A percentile compares a stretch with the other conserved stretches of the same genome.
These are phyloP conservation scores for Promerops cafer DNA, from an alignment of 2,113 vertebrate genomes.

Conservation along the genomic window DNA sequence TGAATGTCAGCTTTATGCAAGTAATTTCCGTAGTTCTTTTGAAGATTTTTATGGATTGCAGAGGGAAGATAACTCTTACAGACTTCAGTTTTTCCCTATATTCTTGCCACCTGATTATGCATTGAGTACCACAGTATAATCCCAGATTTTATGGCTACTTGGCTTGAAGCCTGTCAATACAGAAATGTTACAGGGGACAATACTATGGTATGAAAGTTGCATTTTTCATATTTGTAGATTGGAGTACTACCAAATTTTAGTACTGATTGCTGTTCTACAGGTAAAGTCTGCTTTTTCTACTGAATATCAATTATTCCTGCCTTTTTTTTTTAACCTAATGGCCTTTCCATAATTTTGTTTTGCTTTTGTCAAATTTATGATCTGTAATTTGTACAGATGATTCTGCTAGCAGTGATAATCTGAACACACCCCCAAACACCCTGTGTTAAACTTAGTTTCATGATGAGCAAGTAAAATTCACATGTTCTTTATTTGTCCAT, in stretches of 20 bases:
- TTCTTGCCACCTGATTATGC: neutral
- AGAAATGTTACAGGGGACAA: neutral
- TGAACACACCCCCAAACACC: neutral
- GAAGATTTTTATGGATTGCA: neutral
- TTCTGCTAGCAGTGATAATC: neutral
- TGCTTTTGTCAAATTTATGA: neutral
- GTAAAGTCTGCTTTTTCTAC: neutral
- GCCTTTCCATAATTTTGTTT: neutral
- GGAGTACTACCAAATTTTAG: neutral
- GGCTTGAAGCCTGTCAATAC: neutral
- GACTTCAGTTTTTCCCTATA: neutral
- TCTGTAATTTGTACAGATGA: neutral
- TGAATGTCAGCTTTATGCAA: neutral
- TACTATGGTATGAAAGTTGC: neutral
- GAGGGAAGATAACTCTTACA: neutral
- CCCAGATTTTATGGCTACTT: neutral
- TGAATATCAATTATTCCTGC: neutral
- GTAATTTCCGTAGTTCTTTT: neutral
- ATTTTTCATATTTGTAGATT: accelerated
- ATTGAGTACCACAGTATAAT: neutral
- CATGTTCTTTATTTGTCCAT: constrained; percentile 79
- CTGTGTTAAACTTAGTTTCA: constrained; percentile 54
- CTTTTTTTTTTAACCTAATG: neutral
- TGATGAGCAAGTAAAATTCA: constrained; percentile 72
- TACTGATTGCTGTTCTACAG: neutral